Conservation (phyloP, 2,113 vertebrate genomes). For the Cyprinodon tularosa region DNA sequence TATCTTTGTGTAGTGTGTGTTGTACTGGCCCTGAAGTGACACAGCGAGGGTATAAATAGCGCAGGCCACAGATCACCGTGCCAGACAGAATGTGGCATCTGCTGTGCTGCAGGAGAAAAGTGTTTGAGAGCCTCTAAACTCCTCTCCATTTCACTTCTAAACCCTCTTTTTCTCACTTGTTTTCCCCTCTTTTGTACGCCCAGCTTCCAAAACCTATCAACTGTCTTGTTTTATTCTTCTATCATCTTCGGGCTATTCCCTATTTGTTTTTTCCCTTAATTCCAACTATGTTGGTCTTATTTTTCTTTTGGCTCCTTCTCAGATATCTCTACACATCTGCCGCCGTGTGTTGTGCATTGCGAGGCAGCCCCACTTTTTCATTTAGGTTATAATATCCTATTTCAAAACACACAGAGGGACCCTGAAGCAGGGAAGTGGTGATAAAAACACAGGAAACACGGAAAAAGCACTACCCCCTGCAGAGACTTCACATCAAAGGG, state of each 20-base stretch:
- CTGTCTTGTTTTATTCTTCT: constrained; percentile 10
- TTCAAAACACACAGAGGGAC: constrained; percentile 61
- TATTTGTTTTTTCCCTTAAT: constrained; percentile 10
- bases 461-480: constrained; percentile 27
- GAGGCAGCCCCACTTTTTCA: constrained; percentile 53
- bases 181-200: constrained; percentile 23
- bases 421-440: not conserved
- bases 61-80: constrained; percentile 75
- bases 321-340: constrained; percentile 64
- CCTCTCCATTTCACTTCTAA: constrained; percentile 51
- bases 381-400: constrained; percentile 59
- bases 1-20: constrained; percentile 32
- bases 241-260: constrained; percentile 14
- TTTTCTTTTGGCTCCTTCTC: constrained; percentile 27
- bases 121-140: constrained; percentile 72
- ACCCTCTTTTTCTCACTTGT: constrained; percentile 33
- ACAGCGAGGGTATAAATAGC: constrained; percentile 77
- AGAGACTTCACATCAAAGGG: constrained; percentile 52
- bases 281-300: constrained; percentile 13
- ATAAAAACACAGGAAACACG: constrained; percentile 16
- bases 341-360: constrained; percentile 67
- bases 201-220: constrained; percentile 11
- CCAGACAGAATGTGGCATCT: constrained; percentile 81
- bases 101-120: constrained; percentile 74
- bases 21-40: constrained; percentile 68